Evolutionary conservation across 2,888 invertebrate genomes (phyloP).

Genomic region (Eubasilissa splendida): DNA sequence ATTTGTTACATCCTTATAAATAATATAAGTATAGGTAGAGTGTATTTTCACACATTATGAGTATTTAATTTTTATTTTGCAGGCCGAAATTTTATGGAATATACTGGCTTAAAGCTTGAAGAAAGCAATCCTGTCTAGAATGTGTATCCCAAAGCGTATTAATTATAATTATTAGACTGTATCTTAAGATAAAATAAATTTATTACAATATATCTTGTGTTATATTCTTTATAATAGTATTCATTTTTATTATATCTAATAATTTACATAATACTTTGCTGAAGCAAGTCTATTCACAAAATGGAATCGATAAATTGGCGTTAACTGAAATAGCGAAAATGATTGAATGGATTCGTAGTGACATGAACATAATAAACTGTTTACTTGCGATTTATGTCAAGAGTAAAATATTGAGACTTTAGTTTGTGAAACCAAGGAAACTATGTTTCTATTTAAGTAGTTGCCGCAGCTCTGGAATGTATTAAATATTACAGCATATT

Average conservation of each 20-base stretch:
- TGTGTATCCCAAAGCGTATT: neutral
- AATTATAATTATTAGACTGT: neutral
- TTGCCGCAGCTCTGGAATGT: too few relatives aligned
- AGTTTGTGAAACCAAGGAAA: too few relatives aligned
- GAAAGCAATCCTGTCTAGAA: neutral
- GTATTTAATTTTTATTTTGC: constrained; percentile 18
- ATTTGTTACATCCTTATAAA: too few relatives aligned
- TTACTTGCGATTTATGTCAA: too few relatives aligned
- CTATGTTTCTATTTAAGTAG: too few relatives aligned
- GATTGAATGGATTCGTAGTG: too few relatives aligned
- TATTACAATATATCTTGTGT: neutral
- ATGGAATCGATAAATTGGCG: neutral
- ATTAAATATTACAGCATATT: too few relatives aligned
- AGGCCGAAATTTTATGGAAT: constrained; percentile 25
- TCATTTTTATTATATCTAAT: neutral
- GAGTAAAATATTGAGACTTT: too few relatives aligned
- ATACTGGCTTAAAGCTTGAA: neutral
- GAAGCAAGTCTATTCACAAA: neutral
- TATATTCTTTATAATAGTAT: neutral
- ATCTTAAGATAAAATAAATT: neutral
- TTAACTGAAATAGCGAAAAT: neutral
- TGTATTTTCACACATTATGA: too few relatives aligned
- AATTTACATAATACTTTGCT: neutral
- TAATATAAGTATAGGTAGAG: too few relatives aligned
- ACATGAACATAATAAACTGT: too few relatives aligned